A percentile compares a stretch with the other conserved stretches of the same genome.
These are phyloP conservation scores for Helicoverpa zea DNA, from an alignment of 1,140 invertebrate species.

Conservation along the genomic window DNA sequence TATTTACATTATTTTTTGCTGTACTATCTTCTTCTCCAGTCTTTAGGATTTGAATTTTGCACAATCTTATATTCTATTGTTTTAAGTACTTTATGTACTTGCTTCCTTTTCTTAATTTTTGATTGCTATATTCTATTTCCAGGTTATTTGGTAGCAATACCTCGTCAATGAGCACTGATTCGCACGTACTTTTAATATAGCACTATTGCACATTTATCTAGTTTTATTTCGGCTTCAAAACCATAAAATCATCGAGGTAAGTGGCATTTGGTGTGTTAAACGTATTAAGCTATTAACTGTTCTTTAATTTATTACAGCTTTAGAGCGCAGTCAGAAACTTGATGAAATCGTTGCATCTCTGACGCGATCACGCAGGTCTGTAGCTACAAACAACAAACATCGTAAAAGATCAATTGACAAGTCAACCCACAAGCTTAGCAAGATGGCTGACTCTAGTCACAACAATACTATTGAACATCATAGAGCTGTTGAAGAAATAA, in stretches of 20 bases:
- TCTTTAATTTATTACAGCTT: not conserved
- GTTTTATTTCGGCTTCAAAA: slow-evolving; percentile 51
- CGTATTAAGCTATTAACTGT: not conserved
- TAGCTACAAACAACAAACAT: not conserved
- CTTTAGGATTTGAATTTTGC: not conserved
- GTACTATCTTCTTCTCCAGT: not conserved
- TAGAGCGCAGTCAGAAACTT: not conserved
- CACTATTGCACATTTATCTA: slow-evolving; percentile 62
- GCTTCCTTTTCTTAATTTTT: not conserved
- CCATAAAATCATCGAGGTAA: slow-evolving; percentile 7
- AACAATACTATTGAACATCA: slow-evolving; percentile 67
- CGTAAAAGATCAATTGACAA: slow-evolving; percentile 62
- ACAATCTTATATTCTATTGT: no score
- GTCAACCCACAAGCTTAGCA: slow-evolving; percentile 8
- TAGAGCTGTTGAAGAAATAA: slow-evolving; percentile 73
- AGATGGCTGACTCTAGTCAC: slow-evolving; percentile 12
- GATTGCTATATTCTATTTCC: slow-evolving; percentile 57
- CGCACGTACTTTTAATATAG: slow-evolving; percentile 63
- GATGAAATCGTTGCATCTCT: not conserved
- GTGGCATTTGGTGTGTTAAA: not conserved
- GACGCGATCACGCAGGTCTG: not conserved
- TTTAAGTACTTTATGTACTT: no score
- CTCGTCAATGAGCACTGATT: slow-evolving; percentile 62
- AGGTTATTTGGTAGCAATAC: slow-evolving; percentile 78
- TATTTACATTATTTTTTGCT: not conserved